Conservation (phyloP, 1,140 invertebrate genomes). For the Papilio dardanus region DNA sequence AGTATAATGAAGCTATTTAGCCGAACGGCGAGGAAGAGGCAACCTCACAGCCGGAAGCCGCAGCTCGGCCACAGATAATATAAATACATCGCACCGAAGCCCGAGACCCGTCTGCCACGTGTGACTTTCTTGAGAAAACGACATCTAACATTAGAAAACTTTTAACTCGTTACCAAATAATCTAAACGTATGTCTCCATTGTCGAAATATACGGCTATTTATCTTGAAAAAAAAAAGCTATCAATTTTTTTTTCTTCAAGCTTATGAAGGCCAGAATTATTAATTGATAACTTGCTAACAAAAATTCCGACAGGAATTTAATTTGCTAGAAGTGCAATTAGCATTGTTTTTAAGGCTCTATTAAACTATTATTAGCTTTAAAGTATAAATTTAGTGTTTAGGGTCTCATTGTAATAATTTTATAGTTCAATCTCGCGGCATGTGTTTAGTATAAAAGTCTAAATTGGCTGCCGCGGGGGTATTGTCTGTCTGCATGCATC, state of each 20-base stretch:
- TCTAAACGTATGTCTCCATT: background rate
- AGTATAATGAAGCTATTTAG: background rate
- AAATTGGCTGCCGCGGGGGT: background rate
- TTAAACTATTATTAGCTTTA: background rate
- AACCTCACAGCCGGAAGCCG: constrained; percentile 41
- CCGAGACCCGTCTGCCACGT: constrained; percentile 24
- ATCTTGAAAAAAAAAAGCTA: background rate
- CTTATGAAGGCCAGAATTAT: background rate
- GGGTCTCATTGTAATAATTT: background rate
- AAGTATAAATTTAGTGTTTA: background rate
- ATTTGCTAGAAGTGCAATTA: background rate
- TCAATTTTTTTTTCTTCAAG: background rate
- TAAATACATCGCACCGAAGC: constrained; percentile 36
- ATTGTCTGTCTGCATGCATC: background rate
- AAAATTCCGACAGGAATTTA: background rate
- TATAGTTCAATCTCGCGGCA: background rate
- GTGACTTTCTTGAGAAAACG: background rate
- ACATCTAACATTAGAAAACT: background rate
- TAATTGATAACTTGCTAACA: background rate
- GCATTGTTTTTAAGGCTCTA: background rate
- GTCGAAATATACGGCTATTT: background rate
- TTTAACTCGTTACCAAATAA: background rate
- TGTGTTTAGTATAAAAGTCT: background rate
- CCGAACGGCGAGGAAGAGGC: constrained; percentile 32
- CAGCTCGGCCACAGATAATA: constrained; percentile 37